A percentile compares a stretch with the other conserved stretches of the same genome.
phyloP scores from a whole-genome alignment of 1,140 invertebrate genomes.

The Harlomillsia oculata region DNA sequence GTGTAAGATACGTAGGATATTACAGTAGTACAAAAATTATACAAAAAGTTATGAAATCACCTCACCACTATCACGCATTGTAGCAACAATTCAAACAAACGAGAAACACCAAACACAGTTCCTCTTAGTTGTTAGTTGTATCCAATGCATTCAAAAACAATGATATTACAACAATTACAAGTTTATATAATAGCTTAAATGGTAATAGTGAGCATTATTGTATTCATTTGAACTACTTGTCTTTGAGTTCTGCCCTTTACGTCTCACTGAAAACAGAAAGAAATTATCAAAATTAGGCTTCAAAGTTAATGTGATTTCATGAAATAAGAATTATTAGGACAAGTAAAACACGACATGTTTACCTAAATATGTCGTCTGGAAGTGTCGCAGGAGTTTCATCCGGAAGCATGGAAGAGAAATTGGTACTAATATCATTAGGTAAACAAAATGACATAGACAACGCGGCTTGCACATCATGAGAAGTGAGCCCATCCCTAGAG shows the following conservation, averaged over 20 bases:
- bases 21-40: no score
- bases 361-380: constrained; percentile 22
- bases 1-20: no score
- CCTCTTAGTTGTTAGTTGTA: no score
- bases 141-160: no score
- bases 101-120: no score
- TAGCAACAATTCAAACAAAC: no score
- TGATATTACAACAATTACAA: no score
- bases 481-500: neutral
- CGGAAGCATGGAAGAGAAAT: constrained; percentile 5
- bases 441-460: constrained; percentile 10
- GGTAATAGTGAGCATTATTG: neutral
- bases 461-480: neutral
- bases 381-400: constrained; percentile 13
- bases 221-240: neutral
- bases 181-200: neutral
- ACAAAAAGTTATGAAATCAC: no score
- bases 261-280: neutral
- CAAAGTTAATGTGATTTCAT: neutral
- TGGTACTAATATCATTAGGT: constrained; percentile 7
- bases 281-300: neutral
- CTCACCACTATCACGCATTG: no score
- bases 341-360: neutral
- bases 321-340: neutral
- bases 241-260: neutral